A percentile compares a stretch with the other conserved stretches of the same genome.
phyloP scores from a whole-genome alignment of 2,113 vertebrate species.

The Paramormyrops kingsleyae region DNA sequence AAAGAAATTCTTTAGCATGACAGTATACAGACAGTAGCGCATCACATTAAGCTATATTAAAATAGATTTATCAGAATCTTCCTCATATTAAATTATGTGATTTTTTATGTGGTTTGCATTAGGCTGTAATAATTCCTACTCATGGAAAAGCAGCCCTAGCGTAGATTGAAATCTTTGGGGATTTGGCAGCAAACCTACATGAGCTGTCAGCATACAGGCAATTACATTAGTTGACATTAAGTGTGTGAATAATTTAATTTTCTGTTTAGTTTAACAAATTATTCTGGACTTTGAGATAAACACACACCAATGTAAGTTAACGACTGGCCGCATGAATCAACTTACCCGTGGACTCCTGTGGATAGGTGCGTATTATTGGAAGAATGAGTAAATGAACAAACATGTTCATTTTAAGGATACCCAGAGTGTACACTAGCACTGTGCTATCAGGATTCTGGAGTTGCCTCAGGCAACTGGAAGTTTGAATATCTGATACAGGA shows the following conservation, averaged over 20 bases:
- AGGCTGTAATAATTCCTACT: slow-evolving; percentile 45
- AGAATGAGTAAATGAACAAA: background rate
- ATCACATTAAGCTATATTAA: background rate
- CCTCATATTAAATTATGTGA: slow-evolving; percentile 35
- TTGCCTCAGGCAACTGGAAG: background rate
- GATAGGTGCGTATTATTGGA: background rate
- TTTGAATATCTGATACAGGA: background rate
- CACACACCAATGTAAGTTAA: slow-evolving; percentile 51
- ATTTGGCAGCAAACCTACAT: slow-evolving; percentile 50
- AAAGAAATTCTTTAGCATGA: background rate
- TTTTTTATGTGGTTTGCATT: slow-evolving; percentile 32
- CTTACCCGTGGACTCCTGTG: slow-evolving; percentile 47
- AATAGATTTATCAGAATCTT: background rate
- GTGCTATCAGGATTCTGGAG: background rate
- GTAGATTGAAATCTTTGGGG: slow-evolving; percentile 49
- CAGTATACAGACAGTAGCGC: background rate
- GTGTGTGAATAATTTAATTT: slow-evolving; percentile 69
- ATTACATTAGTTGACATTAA: slow-evolving; percentile 57
- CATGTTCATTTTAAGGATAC: background rate
- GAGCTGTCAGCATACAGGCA: slow-evolving; percentile 53
- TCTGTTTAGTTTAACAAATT: slow-evolving; percentile 67
- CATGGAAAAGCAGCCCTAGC: slow-evolving; percentile 33
- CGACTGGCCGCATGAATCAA: slow-evolving; percentile 64
- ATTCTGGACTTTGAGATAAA: slow-evolving; percentile 60
- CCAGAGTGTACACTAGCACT: background rate